Conservation (phyloP, 2,113 vertebrate genomes). For the Hippocampus barbouri region DNA sequence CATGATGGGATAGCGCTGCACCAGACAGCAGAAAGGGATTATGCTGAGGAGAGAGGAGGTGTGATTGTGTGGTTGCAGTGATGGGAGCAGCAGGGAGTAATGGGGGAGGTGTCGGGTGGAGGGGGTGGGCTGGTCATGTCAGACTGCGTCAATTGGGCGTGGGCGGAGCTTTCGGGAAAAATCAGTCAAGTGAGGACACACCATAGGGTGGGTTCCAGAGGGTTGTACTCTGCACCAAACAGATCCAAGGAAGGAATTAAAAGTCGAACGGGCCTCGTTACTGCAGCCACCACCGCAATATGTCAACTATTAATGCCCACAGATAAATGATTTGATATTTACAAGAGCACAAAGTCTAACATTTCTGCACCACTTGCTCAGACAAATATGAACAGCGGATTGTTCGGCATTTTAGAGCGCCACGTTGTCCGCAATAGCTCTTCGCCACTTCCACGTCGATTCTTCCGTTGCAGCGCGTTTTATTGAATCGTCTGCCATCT, state of each 20-base stretch:
- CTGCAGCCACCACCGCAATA: constrained; percentile 35
- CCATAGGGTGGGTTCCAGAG: constrained; percentile 29
- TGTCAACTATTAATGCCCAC: constrained; percentile 39
- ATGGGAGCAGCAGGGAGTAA: constrained; percentile 21
- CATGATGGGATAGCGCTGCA: constrained; percentile 23
- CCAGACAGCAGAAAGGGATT: constrained; percentile 42
- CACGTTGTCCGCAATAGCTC: background rate
- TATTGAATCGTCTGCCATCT: too few relatives aligned
- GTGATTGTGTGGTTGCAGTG: constrained; percentile 58
- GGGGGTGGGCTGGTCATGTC: constrained; percentile 44
- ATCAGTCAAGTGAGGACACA: constrained; percentile 51
- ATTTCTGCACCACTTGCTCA: constrained; percentile 60
- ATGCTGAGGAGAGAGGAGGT: constrained; percentile 32
- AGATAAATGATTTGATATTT: constrained; percentile 39
- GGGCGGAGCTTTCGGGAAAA: constrained; percentile 47
- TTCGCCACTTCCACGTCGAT: background rate
- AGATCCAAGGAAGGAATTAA: constrained; percentile 12
- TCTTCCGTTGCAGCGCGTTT: too few relatives aligned
- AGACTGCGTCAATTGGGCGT: constrained; percentile 64
- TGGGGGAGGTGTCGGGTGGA: background rate
- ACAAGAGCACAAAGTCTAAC: constrained; percentile 21
- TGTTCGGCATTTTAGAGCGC: background rate
- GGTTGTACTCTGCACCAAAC: constrained; percentile 38
- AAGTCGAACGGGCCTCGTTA: constrained; percentile 24
- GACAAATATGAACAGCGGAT: constrained; percentile 33